Conservation (phyloP, 1,140 invertebrate genomes). For the Bilobella aurantiaca region DNA sequence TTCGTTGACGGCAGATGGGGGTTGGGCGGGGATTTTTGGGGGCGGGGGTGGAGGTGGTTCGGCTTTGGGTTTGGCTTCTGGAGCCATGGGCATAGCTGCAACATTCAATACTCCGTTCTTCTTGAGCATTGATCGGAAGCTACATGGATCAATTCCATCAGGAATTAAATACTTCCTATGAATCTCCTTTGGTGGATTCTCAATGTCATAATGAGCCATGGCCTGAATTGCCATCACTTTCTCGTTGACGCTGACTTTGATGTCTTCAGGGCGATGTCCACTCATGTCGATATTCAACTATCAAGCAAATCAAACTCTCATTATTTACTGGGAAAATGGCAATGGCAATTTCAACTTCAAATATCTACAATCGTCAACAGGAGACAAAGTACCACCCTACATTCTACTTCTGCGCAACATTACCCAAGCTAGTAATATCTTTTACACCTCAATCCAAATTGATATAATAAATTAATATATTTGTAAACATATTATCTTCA, state of each 20-base stretch:
- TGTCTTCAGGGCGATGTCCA: background rate
- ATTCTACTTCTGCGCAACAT: too few species aligned
- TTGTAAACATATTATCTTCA: too few species aligned
- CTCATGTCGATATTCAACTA: background rate
- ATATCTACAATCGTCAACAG: too few species aligned
- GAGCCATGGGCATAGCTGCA: background rate
- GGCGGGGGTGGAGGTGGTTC: background rate
- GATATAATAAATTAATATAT: too few species aligned
- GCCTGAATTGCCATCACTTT: constrained; percentile 1
- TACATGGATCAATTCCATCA: background rate
- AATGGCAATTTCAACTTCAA: too few species aligned
- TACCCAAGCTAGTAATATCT: too few species aligned
- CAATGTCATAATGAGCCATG: background rate
- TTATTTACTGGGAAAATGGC: too few species aligned
- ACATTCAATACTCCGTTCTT: background rate
- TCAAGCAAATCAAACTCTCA: too few species aligned
- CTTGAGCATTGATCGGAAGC: background rate
- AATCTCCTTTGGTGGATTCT: constrained; percentile 4
- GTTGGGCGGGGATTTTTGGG: background rate
- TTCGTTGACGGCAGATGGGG: background rate
- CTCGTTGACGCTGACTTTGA: background rate
- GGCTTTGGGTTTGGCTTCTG: background rate
- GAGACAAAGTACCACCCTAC: too few species aligned
- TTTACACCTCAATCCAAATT: too few species aligned
- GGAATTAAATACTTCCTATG: constrained; percentile 1